Conservation (phyloP, 2,113 vertebrate genomes). For the Okapia johnstoni region DNA sequence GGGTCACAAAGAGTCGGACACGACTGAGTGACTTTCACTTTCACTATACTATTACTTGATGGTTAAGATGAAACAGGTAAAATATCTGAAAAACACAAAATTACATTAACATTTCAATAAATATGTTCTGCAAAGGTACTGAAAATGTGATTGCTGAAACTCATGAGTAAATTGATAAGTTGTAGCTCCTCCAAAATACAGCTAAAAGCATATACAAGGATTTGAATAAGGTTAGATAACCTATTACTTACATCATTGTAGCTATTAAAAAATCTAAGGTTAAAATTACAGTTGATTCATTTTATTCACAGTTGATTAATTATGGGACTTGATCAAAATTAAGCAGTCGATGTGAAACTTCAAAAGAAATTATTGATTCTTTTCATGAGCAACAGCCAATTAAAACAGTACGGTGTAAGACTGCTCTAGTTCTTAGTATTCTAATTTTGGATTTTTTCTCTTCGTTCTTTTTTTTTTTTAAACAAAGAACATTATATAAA, state of each 20-base stretch:
- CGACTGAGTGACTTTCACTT: not conserved
- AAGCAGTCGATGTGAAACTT: conserved; percentile 62
- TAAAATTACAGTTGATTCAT: conserved; percentile 60
- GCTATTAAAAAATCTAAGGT: conserved; percentile 42
- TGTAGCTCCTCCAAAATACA: conserved; percentile 26
- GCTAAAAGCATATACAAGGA: conserved; percentile 35
- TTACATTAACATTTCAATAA: conserved; percentile 69
- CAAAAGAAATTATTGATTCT: conserved; percentile 67
- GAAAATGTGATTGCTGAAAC: conserved; percentile 47
- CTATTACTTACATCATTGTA: conserved; percentile 47
- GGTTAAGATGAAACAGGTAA: conserved; percentile 33
- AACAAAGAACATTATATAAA: conserved; percentile 62
- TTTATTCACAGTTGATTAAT: conserved; percentile 73
- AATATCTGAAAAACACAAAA: conserved; percentile 51
- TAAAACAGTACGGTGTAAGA: conserved; percentile 59
- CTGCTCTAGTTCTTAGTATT: conserved; percentile 43
- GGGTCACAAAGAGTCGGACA: not conserved
- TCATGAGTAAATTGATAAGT: conserved; percentile 37
- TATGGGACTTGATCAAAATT: conserved; percentile 67
- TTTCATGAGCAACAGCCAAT: conserved; percentile 60
- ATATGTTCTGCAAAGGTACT: conserved; percentile 16
- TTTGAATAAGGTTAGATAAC: conserved; percentile 63
- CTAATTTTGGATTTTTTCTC: conserved; percentile 68
- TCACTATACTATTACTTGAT: not conserved
- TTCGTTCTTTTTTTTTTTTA: conserved; percentile 58